Evolutionary conservation across 2,888 invertebrate species (phyloP), one percentile per base, ranked within the genome.

Genomic region (Troglohyphantes excavatus): DNA sequence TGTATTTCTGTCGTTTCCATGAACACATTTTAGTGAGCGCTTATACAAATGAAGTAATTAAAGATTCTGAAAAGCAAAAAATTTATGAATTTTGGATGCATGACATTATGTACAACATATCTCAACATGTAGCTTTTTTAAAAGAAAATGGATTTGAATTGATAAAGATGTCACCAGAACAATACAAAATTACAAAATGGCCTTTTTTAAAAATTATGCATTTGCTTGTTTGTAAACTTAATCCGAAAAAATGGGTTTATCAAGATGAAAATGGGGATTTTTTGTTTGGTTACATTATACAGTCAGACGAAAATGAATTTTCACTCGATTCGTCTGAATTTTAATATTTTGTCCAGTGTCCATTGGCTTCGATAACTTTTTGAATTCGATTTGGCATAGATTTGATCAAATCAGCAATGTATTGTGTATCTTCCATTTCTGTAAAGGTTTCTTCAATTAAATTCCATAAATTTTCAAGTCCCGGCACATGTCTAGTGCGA

Each of bases 311-410:
- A 43, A 23, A 23, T 70, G 33, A 7, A 21, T 43, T 70, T 70
- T 39, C 21, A 21, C 21, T 21, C 9, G 9, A 72, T 13, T 2
- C 1, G 2, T 19, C 29, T 11, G 11, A 59, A 9, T 23, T 0
- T 75, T 63, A 76, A 63, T 76, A 76, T 33, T 76, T 76, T 23
- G 33, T 76, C 61, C 61, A 76, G 19, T 21, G 13, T 17, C 76
- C 76, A 19, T 33, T 11, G 2, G 63, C 61, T 21, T 76, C 33
- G 2, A 76, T 76, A 13, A 63, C 76, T 23, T 63, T 76, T 63
- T 39, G n/a, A 29, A 76, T 76, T 33, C 76, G 19, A 0, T 19
- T 61, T 13, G 76, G 61, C 76, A 76, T 76, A 2, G 76, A 76
- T 33, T 76, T 9, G 17, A 76, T 21, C 13, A 76, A 61, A 9